phyloP scores from a whole-genome alignment of 2,113 vertebrate species.

The Cephalopholis sonnerati region DNA sequence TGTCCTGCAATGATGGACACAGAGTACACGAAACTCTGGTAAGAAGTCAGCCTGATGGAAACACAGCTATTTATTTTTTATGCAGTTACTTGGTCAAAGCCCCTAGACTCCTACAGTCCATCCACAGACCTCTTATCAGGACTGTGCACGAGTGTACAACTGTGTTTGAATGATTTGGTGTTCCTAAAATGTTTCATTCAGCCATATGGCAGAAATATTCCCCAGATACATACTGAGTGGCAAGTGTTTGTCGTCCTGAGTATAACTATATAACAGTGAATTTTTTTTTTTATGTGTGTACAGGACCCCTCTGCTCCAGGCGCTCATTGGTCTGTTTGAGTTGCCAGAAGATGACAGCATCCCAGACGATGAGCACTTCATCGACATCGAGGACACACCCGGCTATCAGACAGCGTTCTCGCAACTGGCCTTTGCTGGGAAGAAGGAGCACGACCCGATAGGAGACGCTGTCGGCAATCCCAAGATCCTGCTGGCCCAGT shows the following conservation, averaged over 20 bases:
- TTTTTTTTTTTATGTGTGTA: slow-evolving; percentile 1
- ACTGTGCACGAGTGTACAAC: neutral
- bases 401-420: slow-evolving; percentile 99
- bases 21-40: slow-evolving; percentile 98
- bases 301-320: slow-evolving; percentile 95
- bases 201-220: neutral
- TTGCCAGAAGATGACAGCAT: slow-evolving; percentile 97
- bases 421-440: slow-evolving; percentile 96
- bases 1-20: slow-evolving; percentile 99
- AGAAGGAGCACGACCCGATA: slow-evolving; percentile 96
- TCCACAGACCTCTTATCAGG: neutral
- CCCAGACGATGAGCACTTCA: slow-evolving; percentile 98
- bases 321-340: slow-evolving; percentile 97
- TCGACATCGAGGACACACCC: slow-evolving; percentile 97
- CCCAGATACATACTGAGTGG: neutral
- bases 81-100: no score
- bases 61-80: neutral
- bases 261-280: neutral
- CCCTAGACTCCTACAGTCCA: neutral
- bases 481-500: slow-evolving; percentile 95
- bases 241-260: neutral
- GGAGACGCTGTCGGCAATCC: slow-evolving; percentile 95
- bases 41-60: slow-evolving; percentile 31
- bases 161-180: neutral
- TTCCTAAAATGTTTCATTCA: neutral